Percentiles rank a stretch among this genome's conserved stretches.
phyloP scores from a whole-genome alignment of 2,797 vertebrate species.

The Sebastes cheni region DNA sequence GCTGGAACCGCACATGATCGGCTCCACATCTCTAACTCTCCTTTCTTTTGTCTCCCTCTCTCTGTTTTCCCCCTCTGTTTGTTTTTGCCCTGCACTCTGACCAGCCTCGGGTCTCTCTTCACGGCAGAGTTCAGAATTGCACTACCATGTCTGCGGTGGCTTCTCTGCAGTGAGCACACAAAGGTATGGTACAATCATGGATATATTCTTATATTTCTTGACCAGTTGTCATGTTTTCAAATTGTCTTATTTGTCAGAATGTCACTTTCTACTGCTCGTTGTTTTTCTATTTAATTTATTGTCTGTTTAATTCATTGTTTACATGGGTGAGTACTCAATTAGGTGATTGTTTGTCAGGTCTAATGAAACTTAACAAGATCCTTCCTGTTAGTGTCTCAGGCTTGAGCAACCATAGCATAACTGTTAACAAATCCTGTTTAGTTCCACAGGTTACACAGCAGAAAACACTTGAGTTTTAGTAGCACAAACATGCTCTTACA shows the following conservation, averaged over 20 bases:
- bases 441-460: slow-evolving; percentile 16
- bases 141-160: slow-evolving; percentile 81
- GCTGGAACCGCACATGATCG: slow-evolving; percentile 16
- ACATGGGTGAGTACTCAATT: background rate
- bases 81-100: slow-evolving; percentile 68
- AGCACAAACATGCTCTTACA: background rate
- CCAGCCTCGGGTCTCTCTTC: slow-evolving; percentile 59
- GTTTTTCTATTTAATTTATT: background rate
- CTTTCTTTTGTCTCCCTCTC: slow-evolving; percentile 31
- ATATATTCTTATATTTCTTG: slow-evolving; percentile 4
- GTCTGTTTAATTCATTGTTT: slow-evolving; percentile 11
- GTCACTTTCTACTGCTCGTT: background rate
- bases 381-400: background rate
- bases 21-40: slow-evolving; percentile 56
- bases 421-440: slow-evolving; percentile 35
- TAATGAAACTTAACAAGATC: slow-evolving; percentile 4
- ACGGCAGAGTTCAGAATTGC: slow-evolving; percentile 77
- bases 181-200: slow-evolving; percentile 72
- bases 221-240: background rate
- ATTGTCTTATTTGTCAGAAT: background rate
- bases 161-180: slow-evolving; percentile 81
- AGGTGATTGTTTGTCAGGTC: background rate
- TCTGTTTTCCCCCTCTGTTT: slow-evolving; percentile 47
- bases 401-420: background rate
- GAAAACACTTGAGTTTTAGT: background rate